phyloP scores from a whole-genome alignment of 2,888 invertebrate species.

The Anorthoa munda region DNA sequence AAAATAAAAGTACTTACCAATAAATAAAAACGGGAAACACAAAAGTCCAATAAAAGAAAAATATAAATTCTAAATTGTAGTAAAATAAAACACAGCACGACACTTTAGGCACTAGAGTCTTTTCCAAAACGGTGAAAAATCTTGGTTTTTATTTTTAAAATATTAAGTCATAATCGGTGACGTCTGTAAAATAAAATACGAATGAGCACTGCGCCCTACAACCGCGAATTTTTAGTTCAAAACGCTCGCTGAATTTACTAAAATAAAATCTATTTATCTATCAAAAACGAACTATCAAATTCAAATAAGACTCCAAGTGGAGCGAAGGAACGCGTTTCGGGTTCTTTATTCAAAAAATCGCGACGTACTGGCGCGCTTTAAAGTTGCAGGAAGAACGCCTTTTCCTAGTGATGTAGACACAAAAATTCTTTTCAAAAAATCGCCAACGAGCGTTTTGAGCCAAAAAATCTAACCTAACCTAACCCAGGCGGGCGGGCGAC shows the following conservation, averaged over 20 bases:
- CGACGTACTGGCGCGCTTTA: constrained; percentile 83
- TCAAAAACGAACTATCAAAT: constrained; percentile 72
- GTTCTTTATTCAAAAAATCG: constrained; percentile 87
- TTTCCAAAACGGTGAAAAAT: constrained; percentile 78
- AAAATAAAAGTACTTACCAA: constrained; percentile 82
- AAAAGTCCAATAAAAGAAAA: constrained; percentile 82
- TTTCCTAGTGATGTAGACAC: constrained; percentile 84
- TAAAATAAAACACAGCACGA: constrained; percentile 87
- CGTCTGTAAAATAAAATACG: constrained; percentile 79
- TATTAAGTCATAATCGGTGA: constrained; percentile 80
- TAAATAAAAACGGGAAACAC: constrained; percentile 82
- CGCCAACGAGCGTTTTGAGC: constrained; percentile 90
- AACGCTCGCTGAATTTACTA: constrained; percentile 80
- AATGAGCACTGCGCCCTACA: constrained; percentile 78
- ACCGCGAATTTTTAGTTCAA: constrained; percentile 74
- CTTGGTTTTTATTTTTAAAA: constrained; percentile 77
- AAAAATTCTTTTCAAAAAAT: constrained; percentile 87
- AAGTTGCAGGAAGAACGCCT: constrained; percentile 82
- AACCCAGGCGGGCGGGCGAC: constrained; percentile 91
- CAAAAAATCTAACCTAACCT: constrained; percentile 91
- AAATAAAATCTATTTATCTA: constrained; percentile 69
- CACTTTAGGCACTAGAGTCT: constrained; percentile 87
- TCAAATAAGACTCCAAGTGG: constrained; percentile 82
- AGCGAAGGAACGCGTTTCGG: constrained; percentile 74
- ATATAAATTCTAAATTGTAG: constrained; percentile 75